Base-by-base conservation (phyloP, 1,140 invertebrate species). In the Rhynchophorus ferrugineus region DNA sequence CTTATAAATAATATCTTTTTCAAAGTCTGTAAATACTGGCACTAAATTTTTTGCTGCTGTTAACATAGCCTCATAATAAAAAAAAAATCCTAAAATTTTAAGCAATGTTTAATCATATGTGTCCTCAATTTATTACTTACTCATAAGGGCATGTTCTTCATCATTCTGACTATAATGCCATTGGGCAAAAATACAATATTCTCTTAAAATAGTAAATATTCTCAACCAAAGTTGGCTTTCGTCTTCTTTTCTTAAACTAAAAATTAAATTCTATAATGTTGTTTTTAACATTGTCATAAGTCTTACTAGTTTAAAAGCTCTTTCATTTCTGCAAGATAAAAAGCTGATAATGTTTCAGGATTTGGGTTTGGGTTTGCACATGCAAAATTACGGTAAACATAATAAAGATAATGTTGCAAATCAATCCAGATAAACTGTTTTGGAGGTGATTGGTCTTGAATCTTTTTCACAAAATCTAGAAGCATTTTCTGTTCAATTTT, bases 401-500 rank as follows among this genome's bases (percentile, higher is more conserved):
- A 67, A 58, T 60, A 59, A 39, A 65, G 49, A 43, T 62, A 65
- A 59, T 67, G 65, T 9, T 65, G 61, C 17, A 67, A 49, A 44
- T 60, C 63, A 33, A 61, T 57, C 65, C 65, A 67, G 5, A 57
- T 43, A 38, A 61, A 54, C 18, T 59, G 49, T 19, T 50, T 46
- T 44, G 52, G 35, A 8, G 65, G 60, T 33, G 56, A 49, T 44
- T 57, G 58, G 16, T 61, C 59, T 34, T 61, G 58, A 35, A 67
- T 56, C 39, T 65, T 60, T 17, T 58, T 60, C 8, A 67, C 47
- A 50, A 64, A 65, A 21, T 62, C 57, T 13, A 62, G 53, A 21
- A 67, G 44, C 33, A 61, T 57, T 48, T 51, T 54, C 22, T 61
- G 61, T 43, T 61, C 56, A 16, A 44, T 22, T 44, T 56, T 54